Evolutionary conservation across 1,140 invertebrate species (phyloP).

Genomic region (Rhizoglyphus robini): DNA sequence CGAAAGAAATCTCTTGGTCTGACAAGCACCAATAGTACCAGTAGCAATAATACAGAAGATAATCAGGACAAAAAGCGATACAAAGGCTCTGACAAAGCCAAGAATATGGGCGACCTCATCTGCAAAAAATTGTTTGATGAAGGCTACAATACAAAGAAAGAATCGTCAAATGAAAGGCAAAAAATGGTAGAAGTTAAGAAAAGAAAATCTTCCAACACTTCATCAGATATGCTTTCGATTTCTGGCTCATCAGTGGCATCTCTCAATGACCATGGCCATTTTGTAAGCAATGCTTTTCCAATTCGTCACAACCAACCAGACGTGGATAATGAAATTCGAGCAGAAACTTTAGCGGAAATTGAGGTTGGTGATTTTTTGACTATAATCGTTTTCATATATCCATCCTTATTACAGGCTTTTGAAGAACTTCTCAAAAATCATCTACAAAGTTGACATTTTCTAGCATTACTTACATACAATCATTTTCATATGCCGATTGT

Average conservation of each 20-base stretch:
- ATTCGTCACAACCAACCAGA: too few relatives aligned
- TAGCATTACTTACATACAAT: too few relatives aligned
- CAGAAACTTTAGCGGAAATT: constrained; percentile 17
- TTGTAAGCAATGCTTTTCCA: too few relatives aligned
- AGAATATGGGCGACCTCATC: background rate
- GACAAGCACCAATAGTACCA: background rate
- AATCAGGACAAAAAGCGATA: background rate
- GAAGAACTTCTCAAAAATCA: background rate
- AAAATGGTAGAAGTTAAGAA: background rate
- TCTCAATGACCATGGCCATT: background rate
- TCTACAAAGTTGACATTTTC: background rate
- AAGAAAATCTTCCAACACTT: constrained; percentile 11
- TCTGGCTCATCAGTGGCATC: constrained; percentile 13
- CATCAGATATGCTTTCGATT: constrained; percentile 1
- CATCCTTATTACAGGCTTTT: constrained; percentile 6
- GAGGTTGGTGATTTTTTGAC: constrained; percentile 3
- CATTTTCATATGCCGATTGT: too few relatives aligned
- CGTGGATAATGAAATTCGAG: constrained; percentile 12
- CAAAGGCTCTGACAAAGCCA: background rate
- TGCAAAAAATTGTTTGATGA: background rate
- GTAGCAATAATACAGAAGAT: constrained; percentile 2
- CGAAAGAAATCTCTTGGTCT: background rate
- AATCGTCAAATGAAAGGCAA: background rate
- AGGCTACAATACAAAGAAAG: background rate
- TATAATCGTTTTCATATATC: background rate